A percentile compares a stretch with the other conserved stretches of the same genome.
These are phyloP conservation scores for Eulacestoma nigropectus DNA, from an alignment of 2,113 vertebrate genomes.

Conservation along the genomic window DNA sequence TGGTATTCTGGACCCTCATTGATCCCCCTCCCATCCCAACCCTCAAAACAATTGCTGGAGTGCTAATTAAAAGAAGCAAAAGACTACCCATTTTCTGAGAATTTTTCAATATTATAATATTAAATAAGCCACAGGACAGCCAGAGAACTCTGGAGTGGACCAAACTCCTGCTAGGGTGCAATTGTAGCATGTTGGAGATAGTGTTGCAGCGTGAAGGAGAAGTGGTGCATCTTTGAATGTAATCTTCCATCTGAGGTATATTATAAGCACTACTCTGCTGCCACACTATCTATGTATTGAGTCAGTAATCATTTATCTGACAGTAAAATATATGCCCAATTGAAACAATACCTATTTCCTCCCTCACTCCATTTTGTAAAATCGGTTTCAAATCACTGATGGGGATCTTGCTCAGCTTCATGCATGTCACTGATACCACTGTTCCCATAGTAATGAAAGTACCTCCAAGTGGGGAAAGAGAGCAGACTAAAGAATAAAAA, in stretches of 20 bases:
- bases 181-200: neutral
- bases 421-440: neutral
- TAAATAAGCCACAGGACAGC: neutral
- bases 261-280: neutral
- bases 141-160: neutral
- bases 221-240: neutral
- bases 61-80: neutral
- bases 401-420: neutral
- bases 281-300: neutral
- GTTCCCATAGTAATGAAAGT: neutral
- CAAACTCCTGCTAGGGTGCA: neutral
- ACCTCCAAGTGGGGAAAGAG: neutral
- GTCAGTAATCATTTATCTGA: neutral
- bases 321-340: neutral
- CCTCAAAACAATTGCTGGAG: neutral
- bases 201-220: neutral
- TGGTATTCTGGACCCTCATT: neutral
- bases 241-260: neutral
- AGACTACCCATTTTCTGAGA: neutral
- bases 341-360: neutral
- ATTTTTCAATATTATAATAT: neutral
- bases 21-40: neutral
- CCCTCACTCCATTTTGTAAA: neutral
- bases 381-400: neutral
- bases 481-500: neutral